These are phyloP conservation scores for Talpa occidentalis DNA, from an alignment of 2,113 vertebrate genomes.

Conservation along the genomic window DNA sequence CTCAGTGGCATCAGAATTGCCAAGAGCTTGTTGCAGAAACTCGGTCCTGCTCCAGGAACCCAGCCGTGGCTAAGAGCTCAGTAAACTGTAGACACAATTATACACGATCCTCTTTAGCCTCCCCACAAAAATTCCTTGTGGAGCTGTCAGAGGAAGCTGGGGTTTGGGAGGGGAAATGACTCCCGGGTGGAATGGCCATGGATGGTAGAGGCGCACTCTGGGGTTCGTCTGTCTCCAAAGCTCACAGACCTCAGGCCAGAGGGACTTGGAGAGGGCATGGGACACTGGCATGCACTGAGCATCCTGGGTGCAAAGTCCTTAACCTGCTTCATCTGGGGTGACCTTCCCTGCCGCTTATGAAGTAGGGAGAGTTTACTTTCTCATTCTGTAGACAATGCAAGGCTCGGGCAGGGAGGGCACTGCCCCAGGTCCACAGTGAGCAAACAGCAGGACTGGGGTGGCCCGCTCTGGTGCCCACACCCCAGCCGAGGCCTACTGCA, in stretches of 20 bases:
- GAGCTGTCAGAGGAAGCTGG: fast-evolving
- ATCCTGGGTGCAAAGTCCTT: no score
- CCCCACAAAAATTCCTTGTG: fast-evolving
- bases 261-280: no score
- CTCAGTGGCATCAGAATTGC: neutral
- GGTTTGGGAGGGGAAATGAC: neutral
- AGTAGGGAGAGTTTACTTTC: fast-evolving
- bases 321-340: neutral
- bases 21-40: neutral
- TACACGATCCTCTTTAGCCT: fast-evolving
- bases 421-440: neutral
- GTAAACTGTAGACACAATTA: fast-evolving
- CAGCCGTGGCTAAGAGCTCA: neutral
- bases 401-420: neutral
- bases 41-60: neutral
- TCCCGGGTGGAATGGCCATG: neutral
- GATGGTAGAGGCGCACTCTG: fast-evolving
- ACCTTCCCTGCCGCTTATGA: neutral
- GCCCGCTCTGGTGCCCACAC: neutral
- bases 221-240: neutral
- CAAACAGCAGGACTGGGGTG: fast-evolving
- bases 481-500: fast-evolving
- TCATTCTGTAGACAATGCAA: neutral
- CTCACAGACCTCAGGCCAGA: fast-evolving
- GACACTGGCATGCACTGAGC: no score